phyloP scores from a whole-genome alignment of 2,113 vertebrate genomes.

The Lampris megalopsis region DNA sequence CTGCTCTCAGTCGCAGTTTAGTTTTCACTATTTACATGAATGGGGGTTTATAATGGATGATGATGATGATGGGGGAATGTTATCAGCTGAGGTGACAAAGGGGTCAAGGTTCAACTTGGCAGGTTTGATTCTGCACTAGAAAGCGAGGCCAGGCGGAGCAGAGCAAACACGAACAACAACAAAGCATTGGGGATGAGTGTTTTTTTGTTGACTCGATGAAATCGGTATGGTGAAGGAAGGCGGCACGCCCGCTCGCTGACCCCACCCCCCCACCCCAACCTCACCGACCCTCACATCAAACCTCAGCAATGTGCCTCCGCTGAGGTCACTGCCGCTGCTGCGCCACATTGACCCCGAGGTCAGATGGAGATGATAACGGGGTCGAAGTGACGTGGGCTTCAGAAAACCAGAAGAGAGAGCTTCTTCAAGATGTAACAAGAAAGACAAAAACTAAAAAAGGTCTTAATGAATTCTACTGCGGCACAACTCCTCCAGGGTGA shows the following conservation, averaged over 20 bases:
- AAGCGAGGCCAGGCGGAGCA: not conserved
- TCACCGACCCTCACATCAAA: not conserved
- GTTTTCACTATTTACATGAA: too few relatives aligned
- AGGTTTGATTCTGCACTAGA: conserved; percentile 26
- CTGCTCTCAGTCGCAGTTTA: too few relatives aligned
- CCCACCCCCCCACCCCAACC: conserved; percentile 16
- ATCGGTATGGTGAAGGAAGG: not conserved
- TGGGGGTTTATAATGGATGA: too few relatives aligned
- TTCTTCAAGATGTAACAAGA: too few relatives aligned
- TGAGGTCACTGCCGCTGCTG: conserved; percentile 1
- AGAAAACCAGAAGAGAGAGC: too few relatives aligned
- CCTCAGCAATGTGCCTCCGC: not conserved
- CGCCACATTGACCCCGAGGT: conserved; percentile 5
- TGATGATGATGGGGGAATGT: too few relatives aligned
- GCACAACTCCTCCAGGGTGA: too few relatives aligned
- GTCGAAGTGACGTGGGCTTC: not conserved
- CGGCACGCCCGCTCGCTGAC: conserved; percentile 5
- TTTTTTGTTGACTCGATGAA: conserved; percentile 25
- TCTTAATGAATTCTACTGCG: too few relatives aligned
- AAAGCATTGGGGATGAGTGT: not conserved
- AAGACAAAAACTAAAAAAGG: too few relatives aligned
- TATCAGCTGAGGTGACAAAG: not conserved
- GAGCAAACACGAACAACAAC: not conserved
- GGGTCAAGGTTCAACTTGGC: conserved; percentile 59
- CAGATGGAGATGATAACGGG: conserved; percentile 21